Percentiles rank a stretch among this genome's conserved stretches.
phyloP scores from a whole-genome alignment of 2,888 invertebrate species.

The Teleiodes luculella region DNA sequence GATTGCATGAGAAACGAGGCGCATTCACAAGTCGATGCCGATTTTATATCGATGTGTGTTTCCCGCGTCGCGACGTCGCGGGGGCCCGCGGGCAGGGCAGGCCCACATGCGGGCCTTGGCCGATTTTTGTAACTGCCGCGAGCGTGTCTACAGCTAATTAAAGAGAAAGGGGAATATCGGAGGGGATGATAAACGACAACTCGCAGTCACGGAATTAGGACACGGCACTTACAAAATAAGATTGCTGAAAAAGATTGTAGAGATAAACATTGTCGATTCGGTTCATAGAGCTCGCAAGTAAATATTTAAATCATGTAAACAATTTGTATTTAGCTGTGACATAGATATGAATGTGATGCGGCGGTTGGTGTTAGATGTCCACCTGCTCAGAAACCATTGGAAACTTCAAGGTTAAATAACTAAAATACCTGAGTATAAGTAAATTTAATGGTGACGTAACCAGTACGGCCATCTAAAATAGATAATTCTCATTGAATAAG shows the following conservation, averaged over 20 bases:
- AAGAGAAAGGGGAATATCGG: slow-evolving; percentile 35
- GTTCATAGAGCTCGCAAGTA: not conserved
- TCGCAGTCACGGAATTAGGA: not conserved
- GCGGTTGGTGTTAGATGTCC: slow-evolving; percentile 1
- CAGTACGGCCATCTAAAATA: slow-evolving; percentile 13
- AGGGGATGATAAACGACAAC: slow-evolving; percentile 14
- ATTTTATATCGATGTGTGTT: slow-evolving; percentile 2
- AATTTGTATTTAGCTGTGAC: slow-evolving; percentile 42
- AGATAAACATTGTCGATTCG: not conserved
- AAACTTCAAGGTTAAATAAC: slow-evolving; percentile 12
- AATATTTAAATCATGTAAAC: slow-evolving; percentile 23
- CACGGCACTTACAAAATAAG: not conserved
- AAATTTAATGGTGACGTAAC: slow-evolving; percentile 13
- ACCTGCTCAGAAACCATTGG: slow-evolving; percentile 2
- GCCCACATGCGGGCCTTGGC: slow-evolving; percentile 34
- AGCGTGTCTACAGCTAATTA: slow-evolving; percentile 35
- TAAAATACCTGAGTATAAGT: slow-evolving; percentile 4
- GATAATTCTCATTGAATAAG: slow-evolving; percentile 1
- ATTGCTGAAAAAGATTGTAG: not conserved
- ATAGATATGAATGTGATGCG: slow-evolving; percentile 17
- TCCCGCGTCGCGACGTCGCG: slow-evolving; percentile 23
- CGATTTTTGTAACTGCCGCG: slow-evolving; percentile 29
- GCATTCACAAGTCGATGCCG: not conserved
- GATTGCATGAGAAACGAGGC: not conserved
- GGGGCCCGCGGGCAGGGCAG: slow-evolving; percentile 30